Base-by-base conservation (phyloP, 1,140 invertebrate species). In the Goniozus legneri region DNA sequence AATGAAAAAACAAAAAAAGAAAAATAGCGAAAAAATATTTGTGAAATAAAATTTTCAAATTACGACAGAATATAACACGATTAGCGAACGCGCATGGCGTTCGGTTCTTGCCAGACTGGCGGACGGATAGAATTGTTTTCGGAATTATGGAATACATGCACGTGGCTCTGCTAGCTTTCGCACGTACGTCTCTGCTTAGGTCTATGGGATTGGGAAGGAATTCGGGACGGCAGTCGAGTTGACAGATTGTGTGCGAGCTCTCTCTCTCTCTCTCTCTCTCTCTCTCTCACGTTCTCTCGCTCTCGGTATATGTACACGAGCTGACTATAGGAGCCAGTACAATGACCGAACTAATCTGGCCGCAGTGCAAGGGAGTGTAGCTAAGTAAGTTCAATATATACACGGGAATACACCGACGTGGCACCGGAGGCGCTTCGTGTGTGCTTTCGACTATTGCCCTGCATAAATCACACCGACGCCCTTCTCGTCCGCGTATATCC, bases 291-390 rank as follows among this genome's bases (percentile, higher is more conserved):
- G n/a, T n/a, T n/a, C n/a, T n/a, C n/a, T n/a, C n/a, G n/a, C n/a
- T n/a, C n/a, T n/a, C n/a, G n/a, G n/a, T n/a, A n/a, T n/a, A n/a
- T n/a, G n/a, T n/a, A 56, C 40, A 48, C 38, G 46, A 42, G 42
- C 52, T 46, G 44, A 50, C 47, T 41, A n/a, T 50, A 50, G 46
- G 27, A 20, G 13, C 32, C 27, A 34, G 57, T 56, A 62, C 64
- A 68, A 65, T 66, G 56, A 67, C 62, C 61, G 58, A 67, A 65
- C 60, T 68, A 68, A 68, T 66, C 60, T 67, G 55, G 63, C 65
- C 59, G n/a, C 60, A 35, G 55, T 41, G 18, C 32, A 53, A 45
- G 54, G 50, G 58, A 50, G n/a, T n/a, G 51, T 58, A 63, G 54
- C 47, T 56, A n/a, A n/a, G n/a, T 44, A 65, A 63, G 65, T 66